These are phyloP conservation scores for Silurus aristotelis DNA, from an alignment of 2,797 vertebrate genomes.

Conservation along the genomic window DNA sequence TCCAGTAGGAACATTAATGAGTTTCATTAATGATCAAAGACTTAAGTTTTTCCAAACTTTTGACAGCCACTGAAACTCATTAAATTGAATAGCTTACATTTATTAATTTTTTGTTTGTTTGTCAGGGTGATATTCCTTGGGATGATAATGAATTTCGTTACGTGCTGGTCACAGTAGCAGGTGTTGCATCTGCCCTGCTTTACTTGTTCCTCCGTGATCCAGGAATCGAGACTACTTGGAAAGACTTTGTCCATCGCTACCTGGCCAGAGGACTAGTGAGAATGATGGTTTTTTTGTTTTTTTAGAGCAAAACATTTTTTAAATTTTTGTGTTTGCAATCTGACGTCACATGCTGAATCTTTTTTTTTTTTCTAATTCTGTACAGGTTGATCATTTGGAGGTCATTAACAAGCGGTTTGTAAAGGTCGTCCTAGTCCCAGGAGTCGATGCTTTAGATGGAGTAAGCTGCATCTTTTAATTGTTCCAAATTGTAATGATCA, in stretches of 20 bases:
- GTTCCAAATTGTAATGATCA: neutral
- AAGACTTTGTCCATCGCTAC: conserved; percentile 80
- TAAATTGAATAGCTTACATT: neutral
- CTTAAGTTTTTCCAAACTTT: too few species aligned
- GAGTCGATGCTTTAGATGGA: conserved; percentile 65
- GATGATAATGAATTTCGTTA: conserved; percentile 79
- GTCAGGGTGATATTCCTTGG: conserved; percentile 82
- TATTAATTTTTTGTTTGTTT: neutral
- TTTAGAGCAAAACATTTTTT: neutral
- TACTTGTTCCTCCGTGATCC: conserved; percentile 73
- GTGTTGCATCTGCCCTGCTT: conserved; percentile 64
- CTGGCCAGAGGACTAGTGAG: conserved; percentile 79
- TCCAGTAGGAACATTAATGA: too few species aligned
- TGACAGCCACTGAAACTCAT: too few species aligned
- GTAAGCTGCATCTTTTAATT: conserved; percentile 57
- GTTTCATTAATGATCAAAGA: too few species aligned
- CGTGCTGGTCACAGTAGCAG: conserved; percentile 62
- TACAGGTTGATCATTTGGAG: conserved; percentile 79
- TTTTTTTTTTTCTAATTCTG: neutral
- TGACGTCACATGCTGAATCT: neutral
- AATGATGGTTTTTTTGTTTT: neutral
- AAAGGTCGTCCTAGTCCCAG: conserved; percentile 71
- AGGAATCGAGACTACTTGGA: conserved; percentile 82
- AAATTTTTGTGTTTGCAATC: too few species aligned
- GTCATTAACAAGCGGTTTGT: conserved; percentile 84